A percentile compares a stretch with the other conserved stretches of the same genome.
phyloP scores from a whole-genome alignment of 2,113 vertebrate species.

The Campylomormyrus numenius region DNA sequence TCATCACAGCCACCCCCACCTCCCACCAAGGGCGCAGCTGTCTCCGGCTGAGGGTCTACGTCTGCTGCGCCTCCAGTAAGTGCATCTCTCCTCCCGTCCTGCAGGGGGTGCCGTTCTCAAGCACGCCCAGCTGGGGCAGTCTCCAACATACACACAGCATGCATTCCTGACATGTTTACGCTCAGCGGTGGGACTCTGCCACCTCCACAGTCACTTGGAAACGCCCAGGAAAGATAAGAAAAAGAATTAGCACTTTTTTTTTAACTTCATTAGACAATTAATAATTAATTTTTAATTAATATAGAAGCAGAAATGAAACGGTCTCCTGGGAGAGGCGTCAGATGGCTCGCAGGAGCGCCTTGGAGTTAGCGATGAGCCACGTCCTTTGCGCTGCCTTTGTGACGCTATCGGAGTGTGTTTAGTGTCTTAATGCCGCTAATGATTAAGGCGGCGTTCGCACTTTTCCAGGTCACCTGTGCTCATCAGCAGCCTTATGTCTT shows the following conservation, averaged over 20 bases:
- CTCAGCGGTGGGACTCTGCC: background rate
- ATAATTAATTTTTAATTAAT: background rate
- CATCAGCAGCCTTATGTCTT: background rate
- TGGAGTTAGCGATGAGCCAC: background rate
- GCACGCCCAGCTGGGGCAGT: background rate
- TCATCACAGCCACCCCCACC: slow-evolving; percentile 74
- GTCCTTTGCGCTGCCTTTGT: background rate
- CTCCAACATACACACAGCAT: background rate
- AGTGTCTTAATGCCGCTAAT: background rate
- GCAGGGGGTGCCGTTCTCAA: slow-evolving; percentile 22
- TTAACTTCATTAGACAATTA: background rate
- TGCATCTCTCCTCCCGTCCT: slow-evolving; percentile 39
- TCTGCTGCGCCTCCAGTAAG: slow-evolving; percentile 89
- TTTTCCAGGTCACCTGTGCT: background rate
- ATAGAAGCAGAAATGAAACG: background rate
- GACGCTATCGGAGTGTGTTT: background rate
- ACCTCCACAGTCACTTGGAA: background rate
- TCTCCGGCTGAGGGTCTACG: slow-evolving; percentile 90
- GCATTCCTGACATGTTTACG: background rate
- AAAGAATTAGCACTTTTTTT: background rate
- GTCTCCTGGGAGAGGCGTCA: background rate
- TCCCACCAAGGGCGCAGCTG: slow-evolving; percentile 87
- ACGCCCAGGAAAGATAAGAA: background rate
- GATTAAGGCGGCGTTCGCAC: background rate
- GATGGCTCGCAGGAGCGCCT: background rate